These are phyloP conservation scores for Cynoglossus semilaevis DNA, from an alignment of 2,113 vertebrate species.

Conservation along the genomic window DNA sequence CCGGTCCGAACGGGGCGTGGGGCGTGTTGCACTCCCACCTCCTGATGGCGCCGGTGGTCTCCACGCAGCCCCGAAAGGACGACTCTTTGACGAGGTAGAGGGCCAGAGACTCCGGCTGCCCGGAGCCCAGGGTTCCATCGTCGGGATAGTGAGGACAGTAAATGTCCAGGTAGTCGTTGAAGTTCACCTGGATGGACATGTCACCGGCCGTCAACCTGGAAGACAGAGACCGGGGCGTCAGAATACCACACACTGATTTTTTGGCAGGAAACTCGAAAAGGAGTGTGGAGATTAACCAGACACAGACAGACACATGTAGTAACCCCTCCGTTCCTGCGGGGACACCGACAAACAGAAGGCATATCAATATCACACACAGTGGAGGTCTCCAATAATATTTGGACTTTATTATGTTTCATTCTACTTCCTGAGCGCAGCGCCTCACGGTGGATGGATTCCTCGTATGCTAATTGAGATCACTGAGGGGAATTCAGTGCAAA, in stretches of 20 bases:
- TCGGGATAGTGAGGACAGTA: slow-evolving; percentile 88
- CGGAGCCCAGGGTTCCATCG: slow-evolving; percentile 27
- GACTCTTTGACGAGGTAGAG: slow-evolving; percentile 89
- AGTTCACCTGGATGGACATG: slow-evolving; percentile 88
- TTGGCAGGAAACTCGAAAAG: slow-evolving; percentile 14
- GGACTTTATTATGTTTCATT: too few species aligned
- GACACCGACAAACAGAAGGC: slow-evolving; percentile 29
- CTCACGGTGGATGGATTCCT: slow-evolving; percentile 4
- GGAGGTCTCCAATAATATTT: slow-evolving; percentile 23
- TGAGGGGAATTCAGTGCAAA: slow-evolving; percentile 34
- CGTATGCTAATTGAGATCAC: slow-evolving; percentile 47
- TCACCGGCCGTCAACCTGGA: slow-evolving; percentile 86
- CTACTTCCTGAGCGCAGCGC: too few species aligned
- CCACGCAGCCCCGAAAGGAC: slow-evolving; percentile 87
- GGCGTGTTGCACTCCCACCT: slow-evolving; percentile 96
- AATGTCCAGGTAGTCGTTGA: slow-evolving; percentile 98
- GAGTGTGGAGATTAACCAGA: slow-evolving; percentile 20
- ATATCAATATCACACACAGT: slow-evolving; percentile 48
- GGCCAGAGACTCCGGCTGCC: slow-evolving; percentile 82
- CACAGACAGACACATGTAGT: slow-evolving; percentile 12
- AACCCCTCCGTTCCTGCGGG: slow-evolving; percentile 36
- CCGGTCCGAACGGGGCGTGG: slow-evolving; percentile 84
- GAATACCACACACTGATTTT: slow-evolving; percentile 39
- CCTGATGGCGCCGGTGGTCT: slow-evolving; percentile 87
- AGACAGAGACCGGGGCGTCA: slow-evolving; percentile 23